Conservation (phyloP, 2,888 invertebrate genomes). For the Endomychus coccineus region DNA sequence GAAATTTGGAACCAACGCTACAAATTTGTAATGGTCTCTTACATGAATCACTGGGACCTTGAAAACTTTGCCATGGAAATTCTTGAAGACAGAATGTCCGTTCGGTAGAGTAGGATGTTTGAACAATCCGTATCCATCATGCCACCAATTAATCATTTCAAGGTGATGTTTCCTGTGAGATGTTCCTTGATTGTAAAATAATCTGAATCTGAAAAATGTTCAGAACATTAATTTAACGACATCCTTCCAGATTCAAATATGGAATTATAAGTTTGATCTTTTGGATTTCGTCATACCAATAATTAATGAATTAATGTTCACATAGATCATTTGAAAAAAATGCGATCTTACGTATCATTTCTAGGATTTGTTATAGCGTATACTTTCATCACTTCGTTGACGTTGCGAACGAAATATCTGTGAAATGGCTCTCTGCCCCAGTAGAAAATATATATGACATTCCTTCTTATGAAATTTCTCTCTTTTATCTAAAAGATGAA, state of each 20-base stretch:
- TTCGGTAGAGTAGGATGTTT: conserved; percentile 59
- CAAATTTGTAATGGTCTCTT: too few relatives aligned
- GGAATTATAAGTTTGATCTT: too few relatives aligned
- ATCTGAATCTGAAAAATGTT: conserved; percentile 50
- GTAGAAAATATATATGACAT: conserved; percentile 60
- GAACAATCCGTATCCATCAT: conserved; percentile 53
- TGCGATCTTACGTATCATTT: conserved; percentile 53
- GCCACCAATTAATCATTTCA: conserved; percentile 67
- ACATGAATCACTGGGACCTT: conserved; percentile 68
- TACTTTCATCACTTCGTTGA: conserved; percentile 52
- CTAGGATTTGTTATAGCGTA: conserved; percentile 60
- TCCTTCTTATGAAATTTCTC: conserved; percentile 54
- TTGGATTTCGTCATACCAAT: too few relatives aligned
- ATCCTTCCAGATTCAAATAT: background rate
- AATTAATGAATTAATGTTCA: too few relatives aligned
- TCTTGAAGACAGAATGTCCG: conserved; percentile 51
- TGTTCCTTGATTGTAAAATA: conserved; percentile 66
- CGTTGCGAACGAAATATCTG: conserved; percentile 45
- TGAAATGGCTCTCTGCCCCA: conserved; percentile 53
- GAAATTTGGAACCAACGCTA: too few relatives aligned
- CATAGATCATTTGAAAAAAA: too few relatives aligned
- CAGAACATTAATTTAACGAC: background rate
- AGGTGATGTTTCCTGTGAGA: conserved; percentile 53
- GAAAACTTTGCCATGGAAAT: conserved; percentile 59
- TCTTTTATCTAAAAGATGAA: conserved; percentile 39